Conservation (phyloP, 2,888 invertebrate genomes). For the Neoscelio sp. region DNA sequence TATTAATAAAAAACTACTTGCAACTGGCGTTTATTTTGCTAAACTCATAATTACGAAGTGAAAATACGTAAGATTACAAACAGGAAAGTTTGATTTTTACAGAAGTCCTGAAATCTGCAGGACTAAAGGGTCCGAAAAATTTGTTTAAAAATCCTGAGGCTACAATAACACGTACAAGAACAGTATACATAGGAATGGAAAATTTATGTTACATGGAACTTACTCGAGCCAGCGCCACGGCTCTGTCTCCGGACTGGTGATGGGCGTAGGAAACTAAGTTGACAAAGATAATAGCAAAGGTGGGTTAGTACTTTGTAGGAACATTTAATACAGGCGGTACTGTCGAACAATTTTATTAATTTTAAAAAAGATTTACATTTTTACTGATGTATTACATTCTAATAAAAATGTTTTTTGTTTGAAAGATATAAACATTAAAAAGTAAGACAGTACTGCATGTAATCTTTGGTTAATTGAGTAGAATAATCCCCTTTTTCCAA, state of each 20-base stretch:
- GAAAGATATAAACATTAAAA: too few relatives aligned
- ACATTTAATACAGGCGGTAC: conserved; percentile 34
- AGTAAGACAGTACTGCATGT: not conserved
- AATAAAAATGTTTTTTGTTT: too few relatives aligned
- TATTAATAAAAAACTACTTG: too few relatives aligned
- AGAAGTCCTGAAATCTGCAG: too few relatives aligned
- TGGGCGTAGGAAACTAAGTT: conserved; percentile 94
- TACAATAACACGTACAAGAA: conserved; percentile 31
- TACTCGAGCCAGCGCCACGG: conserved; percentile 96
- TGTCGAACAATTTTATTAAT: conserved; percentile 14
- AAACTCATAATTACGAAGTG: too few relatives aligned
- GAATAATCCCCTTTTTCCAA: too few relatives aligned
- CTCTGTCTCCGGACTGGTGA: conserved; percentile 94
- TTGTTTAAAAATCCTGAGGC: too few relatives aligned
- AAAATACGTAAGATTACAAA: too few relatives aligned
- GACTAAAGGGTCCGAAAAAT: too few relatives aligned
- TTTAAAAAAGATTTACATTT: not conserved
- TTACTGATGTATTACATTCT: not conserved
- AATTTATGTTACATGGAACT: conserved; percentile 83
- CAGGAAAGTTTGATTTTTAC: too few relatives aligned
- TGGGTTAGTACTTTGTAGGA: conserved; percentile 65
- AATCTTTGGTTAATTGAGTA: not conserved
- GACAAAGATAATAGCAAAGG: conserved; percentile 80
- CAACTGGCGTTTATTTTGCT: too few relatives aligned
- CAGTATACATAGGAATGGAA: conserved; percentile 50